Base-by-base conservation (phyloP, 2,113 vertebrate genomes). In the Chelonoidis abingdonii region DNA sequence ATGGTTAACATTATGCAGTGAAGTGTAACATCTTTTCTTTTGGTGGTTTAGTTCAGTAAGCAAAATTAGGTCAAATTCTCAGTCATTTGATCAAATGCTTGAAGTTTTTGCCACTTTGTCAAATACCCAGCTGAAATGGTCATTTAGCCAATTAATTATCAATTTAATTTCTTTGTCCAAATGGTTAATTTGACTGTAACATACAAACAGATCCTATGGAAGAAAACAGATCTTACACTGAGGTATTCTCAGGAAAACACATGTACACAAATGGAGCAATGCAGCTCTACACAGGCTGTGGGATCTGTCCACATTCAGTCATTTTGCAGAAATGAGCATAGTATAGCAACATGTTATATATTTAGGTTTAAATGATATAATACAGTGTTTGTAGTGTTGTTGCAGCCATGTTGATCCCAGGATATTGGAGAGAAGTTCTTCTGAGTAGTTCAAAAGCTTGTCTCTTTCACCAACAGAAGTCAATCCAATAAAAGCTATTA, bases 41-140 rank as follows among this genome's bases (percentile, higher is more conserved):
- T 41, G 54, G 59, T 95, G 88, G 76, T 95, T 95, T 91, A 94
- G 91, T 78, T 8, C 56, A 93, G 92, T 84, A 95, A 94, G 91
- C 87, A 93, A 95, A 96, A 96, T 91, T 95, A 96, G 96, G 93
- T 97, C 95, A 96, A 93, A 90, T 75, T 95, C 88, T 95, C 88
- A 56, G 85, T 84, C 88, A 80, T 93, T 95, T 95, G 89, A 94
- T 93, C 89, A 56, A 56, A 56, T 83, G 87, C 94, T 89, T 94
- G 90, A 54, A 85, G 91, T 90, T 93, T 59, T 84, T 94, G 92
- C 89, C 76, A 44, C 57, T 95, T 93, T 90, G 92, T 65, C 84
- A 80, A 94, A 93, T 79, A 94, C 95, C 84, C 88, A 81, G 80
- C 91, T 91, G 88, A 96, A 96, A 59, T 52, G 83, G 90, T 69